Conservation (phyloP, 2,113 vertebrate genomes). For the Cygnus atratus region DNA sequence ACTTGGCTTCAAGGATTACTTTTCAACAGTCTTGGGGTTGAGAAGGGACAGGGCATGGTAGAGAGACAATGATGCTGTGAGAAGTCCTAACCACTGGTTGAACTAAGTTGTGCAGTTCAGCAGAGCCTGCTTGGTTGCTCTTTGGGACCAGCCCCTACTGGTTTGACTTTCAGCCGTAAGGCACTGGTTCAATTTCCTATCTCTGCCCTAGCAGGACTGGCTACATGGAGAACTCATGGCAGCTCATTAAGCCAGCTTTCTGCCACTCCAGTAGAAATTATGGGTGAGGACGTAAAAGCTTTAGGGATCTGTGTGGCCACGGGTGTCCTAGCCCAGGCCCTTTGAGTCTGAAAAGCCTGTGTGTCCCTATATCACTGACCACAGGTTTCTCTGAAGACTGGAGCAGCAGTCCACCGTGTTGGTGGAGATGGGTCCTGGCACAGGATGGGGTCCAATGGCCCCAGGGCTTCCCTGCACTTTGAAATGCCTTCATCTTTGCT, state of each 20-base stretch:
- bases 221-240: background rate
- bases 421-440: background rate
- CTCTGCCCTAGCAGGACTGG: background rate
- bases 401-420: background rate
- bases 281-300: background rate
- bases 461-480: background rate
- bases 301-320: background rate
- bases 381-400: background rate
- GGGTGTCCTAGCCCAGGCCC: background rate
- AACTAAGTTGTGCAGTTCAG: background rate
- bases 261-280: background rate
- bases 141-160: background rate
- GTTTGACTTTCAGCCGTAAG: background rate
- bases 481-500: background rate
- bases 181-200: background rate
- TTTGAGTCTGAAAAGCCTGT: background rate
- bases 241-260: background rate
- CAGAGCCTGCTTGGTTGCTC: background rate
- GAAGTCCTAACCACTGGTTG: background rate
- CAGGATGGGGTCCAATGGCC: background rate
- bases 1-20: background rate
- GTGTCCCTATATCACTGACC: background rate
- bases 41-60: background rate
- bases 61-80: background rate
- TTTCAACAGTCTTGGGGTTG: background rate